A percentile compares a stretch with the other conserved stretches of the same genome.
Conservation (phyloP, 2,113 vertebrate species). For the Oncorhynchus kisutch region DNA sequence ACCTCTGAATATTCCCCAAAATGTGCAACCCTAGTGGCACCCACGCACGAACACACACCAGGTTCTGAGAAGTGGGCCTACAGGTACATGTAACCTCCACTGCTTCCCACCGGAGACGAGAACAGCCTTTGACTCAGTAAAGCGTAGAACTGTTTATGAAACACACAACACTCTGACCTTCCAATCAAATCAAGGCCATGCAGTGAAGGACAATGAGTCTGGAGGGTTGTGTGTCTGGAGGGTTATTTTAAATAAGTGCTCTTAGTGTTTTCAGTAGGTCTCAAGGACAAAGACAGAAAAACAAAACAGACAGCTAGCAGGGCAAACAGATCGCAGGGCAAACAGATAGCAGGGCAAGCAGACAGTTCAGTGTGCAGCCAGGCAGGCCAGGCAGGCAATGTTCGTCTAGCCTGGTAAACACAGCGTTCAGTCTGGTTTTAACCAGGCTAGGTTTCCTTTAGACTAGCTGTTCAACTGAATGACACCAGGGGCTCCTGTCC, state of each 20-base stretch:
- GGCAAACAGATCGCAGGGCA: too few species aligned
- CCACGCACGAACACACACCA: too few species aligned
- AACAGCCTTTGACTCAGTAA: conserved; percentile 1
- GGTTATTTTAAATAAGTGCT: conserved; percentile 4
- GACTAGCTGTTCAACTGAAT: too few species aligned
- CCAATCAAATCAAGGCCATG: conserved; percentile 6
- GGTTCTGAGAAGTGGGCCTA: not conserved
- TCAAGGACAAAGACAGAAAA: conserved; percentile 1
- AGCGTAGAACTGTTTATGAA: not conserved
- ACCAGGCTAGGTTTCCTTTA: too few species aligned
- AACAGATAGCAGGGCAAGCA: not conserved
- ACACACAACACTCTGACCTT: not conserved
- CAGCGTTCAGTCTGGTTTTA: not conserved
- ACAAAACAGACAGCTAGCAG: too few species aligned
- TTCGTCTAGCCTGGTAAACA: not conserved
- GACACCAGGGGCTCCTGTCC: too few species aligned
- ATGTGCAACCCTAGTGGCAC: too few species aligned
- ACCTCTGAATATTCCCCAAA: too few species aligned
- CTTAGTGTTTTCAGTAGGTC: not conserved
- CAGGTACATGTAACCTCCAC: not conserved
- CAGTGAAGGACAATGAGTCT: not conserved
- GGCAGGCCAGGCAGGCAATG: not conserved
- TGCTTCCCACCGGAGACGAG: not conserved
- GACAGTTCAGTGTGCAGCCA: not conserved
- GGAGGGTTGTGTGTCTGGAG: not conserved